Percentiles rank a stretch among this genome's conserved stretches.
Evolutionary conservation across 2,797 vertebrate genomes (phyloP).

Genomic region (Microcaecilia unicolor): DNA sequence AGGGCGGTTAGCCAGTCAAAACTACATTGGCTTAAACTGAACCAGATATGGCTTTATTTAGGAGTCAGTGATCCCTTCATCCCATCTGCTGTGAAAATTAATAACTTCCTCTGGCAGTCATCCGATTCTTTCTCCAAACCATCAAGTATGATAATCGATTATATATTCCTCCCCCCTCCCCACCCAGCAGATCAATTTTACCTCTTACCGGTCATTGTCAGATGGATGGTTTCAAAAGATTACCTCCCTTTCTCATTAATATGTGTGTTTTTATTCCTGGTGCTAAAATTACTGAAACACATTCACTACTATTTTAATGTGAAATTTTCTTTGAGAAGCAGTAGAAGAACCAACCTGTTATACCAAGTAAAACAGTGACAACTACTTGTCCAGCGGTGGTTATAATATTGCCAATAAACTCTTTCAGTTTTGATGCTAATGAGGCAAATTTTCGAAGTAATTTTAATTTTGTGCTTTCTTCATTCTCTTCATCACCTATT

Average conservation of each 20-base stretch:
- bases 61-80: too few species aligned
- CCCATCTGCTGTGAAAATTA: too few species aligned
- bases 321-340: slow-evolving; percentile 6
- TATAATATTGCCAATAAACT: slow-evolving; percentile 91
- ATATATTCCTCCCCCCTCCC: too few species aligned
- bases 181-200: too few species aligned
- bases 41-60: too few species aligned
- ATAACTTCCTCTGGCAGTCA: too few species aligned
- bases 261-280: slow-evolving; percentile 17
- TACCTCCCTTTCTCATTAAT: slow-evolving; percentile 20
- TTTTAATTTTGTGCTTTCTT: slow-evolving; percentile 82
- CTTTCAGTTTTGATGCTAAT: slow-evolving; percentile 80
- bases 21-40: too few species aligned
- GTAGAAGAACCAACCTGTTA: slow-evolving; percentile 69
- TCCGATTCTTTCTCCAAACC: too few species aligned
- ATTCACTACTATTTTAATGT: slow-evolving; percentile 2
- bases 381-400: slow-evolving; percentile 92
- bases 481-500: slow-evolving; percentile 68
- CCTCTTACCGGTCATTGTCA: too few species aligned
- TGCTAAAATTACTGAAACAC: slow-evolving; percentile 10
- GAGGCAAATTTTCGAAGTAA: slow-evolving; percentile 71
- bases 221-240: too few species aligned
- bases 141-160: too few species aligned
- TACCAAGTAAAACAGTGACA: slow-evolving; percentile 84
- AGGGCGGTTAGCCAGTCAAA: too few species aligned